Evolutionary conservation across 1,140 invertebrate species (phyloP), one percentile per base, ranked within the genome.

Genomic region (Lordiphosa clarofinis): DNA sequence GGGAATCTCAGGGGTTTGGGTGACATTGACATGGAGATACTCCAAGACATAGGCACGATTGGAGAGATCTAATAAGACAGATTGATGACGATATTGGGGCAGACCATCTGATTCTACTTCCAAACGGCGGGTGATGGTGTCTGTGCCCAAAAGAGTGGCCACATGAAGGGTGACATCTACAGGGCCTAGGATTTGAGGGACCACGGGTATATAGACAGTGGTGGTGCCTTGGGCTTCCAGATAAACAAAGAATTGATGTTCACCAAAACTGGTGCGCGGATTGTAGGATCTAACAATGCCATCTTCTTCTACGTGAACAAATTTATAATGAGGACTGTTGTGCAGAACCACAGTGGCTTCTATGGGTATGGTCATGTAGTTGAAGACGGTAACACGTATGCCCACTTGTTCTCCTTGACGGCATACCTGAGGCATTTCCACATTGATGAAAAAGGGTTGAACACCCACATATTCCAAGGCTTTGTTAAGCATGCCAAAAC

Each of bases 11-110:
- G 96, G 97, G 1, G 94, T 95, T 81, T 96, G 95, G 0, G 97
- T 98, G 4, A 98, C 93, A 86, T 97, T 97, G 0, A 99, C 95
- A 89, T 99, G 96, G 92, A 99, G 94, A 86, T 98, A 97, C 73
- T 98, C 97, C 87, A 98, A 94, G 3, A 97, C 93, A 81, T 96
- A 97, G 5, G 96, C 96, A 9, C 96, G 93, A 87, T 95, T 98
- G 53, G 96, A 97, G 7, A 99, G 90, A 91, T 99, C 97, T 0
- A 99, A 90, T 0, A 99, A 89, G 6, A 97, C 93, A 0, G 97
- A 96, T 55, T 98, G 96, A 90, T 99, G 97, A 1, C 96, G 92
- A 82, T 96, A 93, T 86, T 99, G 97, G 0, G 95, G 94, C 4
- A 99, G 90, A 40, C 98, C 98, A 88, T 98, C 96, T n/a, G 97